phyloP scores from a whole-genome alignment of 2,797 vertebrate genomes.

The Ara ararauna region DNA sequence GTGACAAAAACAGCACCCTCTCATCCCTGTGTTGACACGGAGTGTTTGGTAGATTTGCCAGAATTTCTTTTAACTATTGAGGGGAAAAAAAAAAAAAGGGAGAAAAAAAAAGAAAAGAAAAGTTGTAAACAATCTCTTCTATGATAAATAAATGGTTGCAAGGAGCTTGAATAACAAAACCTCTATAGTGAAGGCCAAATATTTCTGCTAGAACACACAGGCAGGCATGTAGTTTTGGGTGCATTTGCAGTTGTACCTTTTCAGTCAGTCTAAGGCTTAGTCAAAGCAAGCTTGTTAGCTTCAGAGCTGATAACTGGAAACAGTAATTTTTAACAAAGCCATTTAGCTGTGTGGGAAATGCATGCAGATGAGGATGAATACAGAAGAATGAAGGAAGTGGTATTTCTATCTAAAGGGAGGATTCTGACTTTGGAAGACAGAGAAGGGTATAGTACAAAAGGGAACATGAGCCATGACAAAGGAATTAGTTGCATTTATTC shows the following conservation, averaged over 20 bases:
- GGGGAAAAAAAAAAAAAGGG: not conserved
- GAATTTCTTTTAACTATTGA: not conserved
- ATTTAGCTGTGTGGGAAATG: constrained; percentile 15
- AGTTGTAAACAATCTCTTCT: not conserved
- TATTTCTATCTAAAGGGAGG: not conserved
- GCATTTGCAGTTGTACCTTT: constrained; percentile 29
- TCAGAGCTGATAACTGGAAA: constrained; percentile 28
- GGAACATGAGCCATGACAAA: constrained; percentile 62
- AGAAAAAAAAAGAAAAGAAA: not conserved
- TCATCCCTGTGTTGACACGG: not conserved
- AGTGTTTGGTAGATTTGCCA: not conserved
- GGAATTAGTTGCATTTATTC: constrained; percentile 68
- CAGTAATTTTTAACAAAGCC: constrained; percentile 33
- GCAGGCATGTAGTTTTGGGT: not conserved
- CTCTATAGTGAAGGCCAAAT: not conserved
- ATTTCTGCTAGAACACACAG: not conserved
- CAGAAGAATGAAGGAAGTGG: constrained; percentile 16
- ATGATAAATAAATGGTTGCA: not conserved
- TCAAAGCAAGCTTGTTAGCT: constrained; percentile 35
- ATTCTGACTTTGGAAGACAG: constrained; percentile 54
- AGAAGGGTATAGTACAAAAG: constrained; percentile 63
- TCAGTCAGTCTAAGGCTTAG: not conserved
- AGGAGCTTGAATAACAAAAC: not conserved
- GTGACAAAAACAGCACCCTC: not conserved
- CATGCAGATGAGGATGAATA: not conserved